Base-by-base conservation (phyloP, 2,113 vertebrate species). In the Pampusana beccarii region DNA sequence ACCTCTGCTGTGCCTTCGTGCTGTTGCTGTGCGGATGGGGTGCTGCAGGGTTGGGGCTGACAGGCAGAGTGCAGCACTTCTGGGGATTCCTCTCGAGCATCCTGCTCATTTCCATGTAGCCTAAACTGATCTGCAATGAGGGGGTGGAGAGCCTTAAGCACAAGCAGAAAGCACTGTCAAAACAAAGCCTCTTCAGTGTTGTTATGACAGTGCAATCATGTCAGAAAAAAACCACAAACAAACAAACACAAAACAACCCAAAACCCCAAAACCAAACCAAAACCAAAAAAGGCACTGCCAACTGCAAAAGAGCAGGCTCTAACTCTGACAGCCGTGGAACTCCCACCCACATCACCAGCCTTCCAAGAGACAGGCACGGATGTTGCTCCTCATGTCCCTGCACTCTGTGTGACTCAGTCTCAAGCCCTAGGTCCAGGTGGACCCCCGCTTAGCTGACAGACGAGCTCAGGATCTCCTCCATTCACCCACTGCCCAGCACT, bases 271-370 rank as follows among this genome's bases (percentile, higher is more conserved):
- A 46, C 44, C 44, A 46, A 46, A 46, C 44, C 44, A 44, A 44
- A 25, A 33, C 36, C 26, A 65, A 53, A 85, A 93, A 92, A 81
- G 84, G 51, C 74, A 78, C 65, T 12, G 0, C 62, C 91, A 88
- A 81, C 87, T 92, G 91, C 85, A 90, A 95, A 96, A 94, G 95
- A 96, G 93, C 95, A 96, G 74, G 66, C 8, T 3, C 44, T 51
- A 72, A 7, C 83, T 54, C 25, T 5, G 79, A 10, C 58, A 92
- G 82, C 82, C 75, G 28, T 4, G 11, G 58, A 60, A 13, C 58
- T 65, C 70, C 74, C 79, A 53, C 84, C 54, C 79, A 36, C 75
- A 9, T 6, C 6, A 2, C n/a, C 73, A 82, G 82, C 46, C 62
- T 80, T 21, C 31, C 6, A 2, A 13, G 53, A 44, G 61, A 31